Evolutionary conservation across 2,888 invertebrate species (phyloP).

Genomic region (Tuta absoluta): DNA sequence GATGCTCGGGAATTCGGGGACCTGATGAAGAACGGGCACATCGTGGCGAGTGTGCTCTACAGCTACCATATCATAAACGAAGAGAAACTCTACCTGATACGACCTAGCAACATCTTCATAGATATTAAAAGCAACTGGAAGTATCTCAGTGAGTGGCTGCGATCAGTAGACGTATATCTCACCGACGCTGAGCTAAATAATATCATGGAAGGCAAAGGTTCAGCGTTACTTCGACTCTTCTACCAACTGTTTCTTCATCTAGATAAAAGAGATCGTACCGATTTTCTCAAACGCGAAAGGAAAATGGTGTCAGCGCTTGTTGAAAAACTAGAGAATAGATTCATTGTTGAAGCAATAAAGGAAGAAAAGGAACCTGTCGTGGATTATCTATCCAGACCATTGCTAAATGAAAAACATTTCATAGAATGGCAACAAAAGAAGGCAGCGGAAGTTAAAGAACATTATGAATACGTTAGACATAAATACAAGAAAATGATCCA

Average conservation of each 20-base stretch:
- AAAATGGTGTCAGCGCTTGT: conserved; percentile 67
- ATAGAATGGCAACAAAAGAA: conserved; percentile 82
- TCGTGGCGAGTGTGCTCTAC: conserved; percentile 79
- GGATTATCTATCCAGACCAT: conserved; percentile 67
- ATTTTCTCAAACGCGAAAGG: conserved; percentile 76
- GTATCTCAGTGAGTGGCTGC: conserved; percentile 77
- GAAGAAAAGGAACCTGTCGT: conserved; percentile 58
- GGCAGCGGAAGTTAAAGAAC: conserved; percentile 66
- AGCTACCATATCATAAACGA: conserved; percentile 82
- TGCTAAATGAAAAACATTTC: conserved; percentile 72
- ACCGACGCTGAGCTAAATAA: conserved; percentile 67
- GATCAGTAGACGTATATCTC: conserved; percentile 70
- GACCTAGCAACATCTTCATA: conserved; percentile 57
- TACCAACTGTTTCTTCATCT: conserved; percentile 83
- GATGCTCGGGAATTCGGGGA: conserved; percentile 78
- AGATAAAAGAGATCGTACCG: conserved; percentile 79
- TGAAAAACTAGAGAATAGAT: conserved; percentile 64
- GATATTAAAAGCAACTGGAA: conserved; percentile 77
- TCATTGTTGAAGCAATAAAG: conserved; percentile 58
- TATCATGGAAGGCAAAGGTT: conserved; percentile 75
- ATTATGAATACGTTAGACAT: conserved; percentile 64
- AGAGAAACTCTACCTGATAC: conserved; percentile 76
- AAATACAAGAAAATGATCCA: conserved; percentile 65
- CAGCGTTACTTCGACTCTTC: conserved; percentile 78
- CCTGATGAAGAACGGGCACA: conserved; percentile 80